Percentiles rank a stretch among this genome's conserved stretches.
Evolutionary conservation across 2,113 vertebrate species (phyloP).

Genomic region (Grammomys dolichurus): DNA sequence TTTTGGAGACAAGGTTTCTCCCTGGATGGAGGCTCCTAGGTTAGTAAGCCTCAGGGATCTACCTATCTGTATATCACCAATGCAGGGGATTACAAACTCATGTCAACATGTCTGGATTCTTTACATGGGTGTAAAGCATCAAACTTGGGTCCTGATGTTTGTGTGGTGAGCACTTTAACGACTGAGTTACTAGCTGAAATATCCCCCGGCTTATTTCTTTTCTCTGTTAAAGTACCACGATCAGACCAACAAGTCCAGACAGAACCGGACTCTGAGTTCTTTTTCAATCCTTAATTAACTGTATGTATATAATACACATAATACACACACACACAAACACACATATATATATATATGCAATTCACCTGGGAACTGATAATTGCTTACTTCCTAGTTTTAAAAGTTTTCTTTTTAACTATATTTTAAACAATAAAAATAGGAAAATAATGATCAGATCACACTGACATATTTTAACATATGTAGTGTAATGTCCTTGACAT

Average conservation of each 20-base stretch:
- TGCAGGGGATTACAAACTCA: background rate
- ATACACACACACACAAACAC: too few relatives aligned
- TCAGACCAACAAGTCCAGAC: background rate
- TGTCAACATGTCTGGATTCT: background rate
- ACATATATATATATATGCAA: background rate
- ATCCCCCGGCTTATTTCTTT: background rate
- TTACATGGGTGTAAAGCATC: background rate
- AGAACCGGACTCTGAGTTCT: background rate
- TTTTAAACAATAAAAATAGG: slow-evolving; percentile 24
- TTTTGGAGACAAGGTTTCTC: background rate
- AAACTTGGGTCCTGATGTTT: background rate
- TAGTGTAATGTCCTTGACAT: background rate
- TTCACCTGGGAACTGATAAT: background rate
- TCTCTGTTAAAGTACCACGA: background rate
- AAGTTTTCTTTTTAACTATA: background rate
- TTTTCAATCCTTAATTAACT: background rate
- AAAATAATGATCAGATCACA: background rate
- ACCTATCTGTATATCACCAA: background rate
- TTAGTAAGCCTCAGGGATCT: background rate
- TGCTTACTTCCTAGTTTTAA: background rate
- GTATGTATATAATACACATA: background rate
- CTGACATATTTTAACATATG: background rate
- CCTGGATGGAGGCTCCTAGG: background rate
- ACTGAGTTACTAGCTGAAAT: background rate
- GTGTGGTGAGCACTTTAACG: background rate